Evolutionary conservation across 1,140 invertebrate genomes (phyloP), one percentile per base, ranked within the genome.

Genomic region (Brachionus plicatilis): DNA sequence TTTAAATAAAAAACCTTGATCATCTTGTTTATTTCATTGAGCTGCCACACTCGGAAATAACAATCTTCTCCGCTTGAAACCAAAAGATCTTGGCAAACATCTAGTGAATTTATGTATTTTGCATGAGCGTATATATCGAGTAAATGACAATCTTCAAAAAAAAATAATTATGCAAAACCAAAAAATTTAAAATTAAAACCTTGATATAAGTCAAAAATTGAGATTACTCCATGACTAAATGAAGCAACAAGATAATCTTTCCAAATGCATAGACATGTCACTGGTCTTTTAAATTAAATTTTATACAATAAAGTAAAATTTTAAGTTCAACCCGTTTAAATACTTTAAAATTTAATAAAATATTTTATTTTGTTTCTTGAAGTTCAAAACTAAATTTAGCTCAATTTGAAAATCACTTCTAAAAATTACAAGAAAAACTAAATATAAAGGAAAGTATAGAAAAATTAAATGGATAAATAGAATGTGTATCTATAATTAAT

Each of bases 71-170:
- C 79, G 20, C 20, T 27, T 27, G 79, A 65, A 12, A 82, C 50
- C 24, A 82, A 29, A 20, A 45, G n/a, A 68, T 68, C 53, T 82
- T 82, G 27, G 33, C 33, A 45, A 20, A 82, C 20, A 45, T 82
- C 53, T 47, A 82, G 43, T 60, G 53, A 65, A 68, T 68, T 33
- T 17, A 82, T 65, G 37, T 41, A 82, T 65, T 56, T 41, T 8
- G 79, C 79, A 68, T 82, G 79, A 27, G 79, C 79, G 20, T 66
- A 20, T 68, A 82, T 68, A 43, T 82, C 79, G 2, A 50, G 20
- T 76, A 76, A 24, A 50, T 50, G 72, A 24, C 43, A 33, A 72
- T 72, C 68, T 68, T 68, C 0, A 66, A 66, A 27, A 66, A 27
- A 27, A 37, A 37, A 9, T 2, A 65, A n/a, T 65, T 65, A 8